Evolutionary conservation across 35 echinoderm and acorn worm genomes (phyloP).

Genomic region (Heliocidaris erythrogramma): DNA sequence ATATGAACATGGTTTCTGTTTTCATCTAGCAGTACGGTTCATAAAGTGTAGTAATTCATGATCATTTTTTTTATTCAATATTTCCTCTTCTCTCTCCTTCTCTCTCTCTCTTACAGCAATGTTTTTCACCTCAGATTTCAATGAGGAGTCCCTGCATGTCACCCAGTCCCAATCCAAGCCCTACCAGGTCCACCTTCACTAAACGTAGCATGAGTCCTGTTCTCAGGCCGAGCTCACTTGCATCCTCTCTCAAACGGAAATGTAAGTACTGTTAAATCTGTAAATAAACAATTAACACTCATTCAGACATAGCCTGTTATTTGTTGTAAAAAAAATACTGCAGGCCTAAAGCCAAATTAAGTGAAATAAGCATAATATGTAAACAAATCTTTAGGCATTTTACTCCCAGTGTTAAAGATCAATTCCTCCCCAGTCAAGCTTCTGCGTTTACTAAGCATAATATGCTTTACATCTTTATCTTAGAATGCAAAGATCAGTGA

Average conservation of each 20-base stretch:
- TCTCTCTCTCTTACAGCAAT: conserved; percentile 73
- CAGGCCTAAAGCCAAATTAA: too few species aligned
- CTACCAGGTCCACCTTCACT: conserved; percentile 73
- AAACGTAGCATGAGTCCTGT: conserved; percentile 93
- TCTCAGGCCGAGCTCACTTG: conserved; percentile 74
- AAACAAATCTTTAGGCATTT: too few species aligned
- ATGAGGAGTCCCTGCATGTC: conserved; percentile 72
- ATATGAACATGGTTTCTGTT: too few species aligned
- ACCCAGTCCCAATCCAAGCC: conserved; percentile 89
- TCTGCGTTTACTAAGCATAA: too few species aligned
- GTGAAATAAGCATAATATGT: too few species aligned
- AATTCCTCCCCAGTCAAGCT: too few species aligned
- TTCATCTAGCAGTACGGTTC: neutral
- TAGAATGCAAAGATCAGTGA: too few species aligned
- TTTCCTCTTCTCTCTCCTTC: neutral
- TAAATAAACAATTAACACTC: too few species aligned
- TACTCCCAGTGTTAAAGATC: too few species aligned
- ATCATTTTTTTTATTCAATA: neutral
- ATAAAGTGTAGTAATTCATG: neutral
- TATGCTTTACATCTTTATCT: too few species aligned
- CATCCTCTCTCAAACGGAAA: conserved; percentile 79
- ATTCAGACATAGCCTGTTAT: too few species aligned
- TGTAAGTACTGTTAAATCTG: conserved; percentile 51
- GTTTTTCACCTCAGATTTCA: conserved; percentile 90
- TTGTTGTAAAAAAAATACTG: too few species aligned